These are phyloP conservation scores for Ptycholaimellus sp. DNA, from an alignment of 2,888 invertebrate species.

Conservation along the genomic window DNA sequence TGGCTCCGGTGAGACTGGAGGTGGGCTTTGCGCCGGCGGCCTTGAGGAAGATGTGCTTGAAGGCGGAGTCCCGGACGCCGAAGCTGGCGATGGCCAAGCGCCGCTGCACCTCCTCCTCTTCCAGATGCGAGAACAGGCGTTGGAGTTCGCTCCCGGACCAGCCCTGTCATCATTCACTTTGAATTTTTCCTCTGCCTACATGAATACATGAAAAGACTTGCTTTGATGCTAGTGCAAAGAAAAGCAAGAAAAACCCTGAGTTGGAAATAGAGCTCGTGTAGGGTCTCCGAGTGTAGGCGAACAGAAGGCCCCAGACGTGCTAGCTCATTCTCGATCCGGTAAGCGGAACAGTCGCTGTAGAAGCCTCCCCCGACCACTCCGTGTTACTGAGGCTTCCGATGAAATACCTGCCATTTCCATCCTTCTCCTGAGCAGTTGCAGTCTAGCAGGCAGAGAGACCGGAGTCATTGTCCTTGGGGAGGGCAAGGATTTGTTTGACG, in stretches of 20 bases:
- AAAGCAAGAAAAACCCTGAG: not conserved
- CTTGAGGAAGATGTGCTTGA: constrained; percentile 28
- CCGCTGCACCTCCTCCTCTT: constrained; percentile 12
- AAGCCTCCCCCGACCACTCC: not conserved
- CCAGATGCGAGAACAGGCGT: constrained; percentile 26
- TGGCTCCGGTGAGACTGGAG: too few species aligned
- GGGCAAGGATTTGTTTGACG: constrained; percentile 29
- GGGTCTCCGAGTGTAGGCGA: not conserved
- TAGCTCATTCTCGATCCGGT: too few species aligned
- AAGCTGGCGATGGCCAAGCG: constrained; percentile 21
- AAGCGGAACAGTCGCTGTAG: too few species aligned
- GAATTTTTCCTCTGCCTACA: too few species aligned
- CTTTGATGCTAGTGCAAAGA: too few species aligned
- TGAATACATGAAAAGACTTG: too few species aligned
- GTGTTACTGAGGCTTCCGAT: not conserved
- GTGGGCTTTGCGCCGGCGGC: constrained; percentile 4
- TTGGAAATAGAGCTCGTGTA: constrained; percentile 5
- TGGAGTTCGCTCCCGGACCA: constrained; percentile 7
- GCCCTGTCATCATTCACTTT: too few species aligned
- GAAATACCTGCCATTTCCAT: not conserved
- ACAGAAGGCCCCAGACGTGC: constrained; percentile 4
- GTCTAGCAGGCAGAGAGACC: too few species aligned
- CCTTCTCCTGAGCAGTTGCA: not conserved
- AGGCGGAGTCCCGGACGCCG: constrained; percentile 26
- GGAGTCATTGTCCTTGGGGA: not conserved